Evolutionary conservation across 1,140 invertebrate genomes (phyloP).

Genomic region (Leucophenga varia): DNA sequence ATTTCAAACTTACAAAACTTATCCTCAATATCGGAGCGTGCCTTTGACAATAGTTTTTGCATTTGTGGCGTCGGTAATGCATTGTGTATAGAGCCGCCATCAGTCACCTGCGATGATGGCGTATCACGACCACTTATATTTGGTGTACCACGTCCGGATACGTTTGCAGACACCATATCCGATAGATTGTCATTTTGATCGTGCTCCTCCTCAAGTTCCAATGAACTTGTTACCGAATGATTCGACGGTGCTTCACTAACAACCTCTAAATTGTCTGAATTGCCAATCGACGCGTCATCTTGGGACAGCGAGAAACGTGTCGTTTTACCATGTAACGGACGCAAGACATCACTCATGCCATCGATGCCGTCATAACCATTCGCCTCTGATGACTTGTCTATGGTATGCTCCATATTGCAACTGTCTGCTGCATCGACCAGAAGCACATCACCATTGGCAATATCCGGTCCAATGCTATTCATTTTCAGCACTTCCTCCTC

Average conservation of each 20-base stretch:
- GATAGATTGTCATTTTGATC: slow-evolving; percentile 89
- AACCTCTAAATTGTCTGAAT: slow-evolving; percentile 91
- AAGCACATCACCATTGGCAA: slow-evolving; percentile 16
- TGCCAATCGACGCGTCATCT: slow-evolving; percentile 83
- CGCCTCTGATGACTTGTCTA: slow-evolving; percentile 31
- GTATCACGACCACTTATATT: slow-evolving; percentile 85
- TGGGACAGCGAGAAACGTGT: slow-evolving; percentile 81
- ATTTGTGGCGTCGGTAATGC: slow-evolving; percentile 58
- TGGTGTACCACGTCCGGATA: slow-evolving; percentile 82
- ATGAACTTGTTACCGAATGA: slow-evolving; percentile 90
- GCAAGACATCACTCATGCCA: slow-evolving; percentile 39
- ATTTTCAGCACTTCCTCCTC: slow-evolving; percentile 55
- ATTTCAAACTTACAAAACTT: slow-evolving; percentile 99
- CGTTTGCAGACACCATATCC: slow-evolving; percentile 96
- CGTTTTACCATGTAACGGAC: slow-evolving; percentile 23
- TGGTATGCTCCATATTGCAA: slow-evolving; percentile 26
- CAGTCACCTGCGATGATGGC: slow-evolving; percentile 87
- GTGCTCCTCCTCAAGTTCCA: slow-evolving; percentile 87
- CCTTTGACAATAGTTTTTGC: slow-evolving; percentile 71
- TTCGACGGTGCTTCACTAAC: slow-evolving; percentile 93
- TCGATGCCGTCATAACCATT: slow-evolving; percentile 37
- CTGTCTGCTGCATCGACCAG: slow-evolving; percentile 18
- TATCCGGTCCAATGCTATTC: slow-evolving; percentile 51
- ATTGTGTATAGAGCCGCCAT: slow-evolving; percentile 67
- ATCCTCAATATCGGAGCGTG: slow-evolving; percentile 91